These are phyloP conservation scores for Dendrolimus pini DNA, from an alignment of 2,888 invertebrate species.

Conservation along the genomic window DNA sequence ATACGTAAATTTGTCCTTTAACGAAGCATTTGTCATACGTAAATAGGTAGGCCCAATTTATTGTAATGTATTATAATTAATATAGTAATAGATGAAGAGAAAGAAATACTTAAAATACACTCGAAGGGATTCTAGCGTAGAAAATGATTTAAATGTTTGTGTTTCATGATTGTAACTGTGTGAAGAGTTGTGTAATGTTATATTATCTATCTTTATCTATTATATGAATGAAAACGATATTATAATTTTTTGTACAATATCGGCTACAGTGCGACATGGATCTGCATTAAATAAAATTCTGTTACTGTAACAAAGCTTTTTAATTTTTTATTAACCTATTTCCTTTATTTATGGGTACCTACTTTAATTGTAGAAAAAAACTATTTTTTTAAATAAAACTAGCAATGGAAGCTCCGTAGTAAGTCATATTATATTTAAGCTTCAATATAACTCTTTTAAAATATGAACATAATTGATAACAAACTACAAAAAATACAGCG, in stretches of 20 bases:
- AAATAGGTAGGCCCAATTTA: conserved; percentile 75
- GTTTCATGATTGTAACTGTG: conserved; percentile 71
- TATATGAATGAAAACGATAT: conserved; percentile 57
- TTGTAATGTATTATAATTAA: conserved; percentile 68
- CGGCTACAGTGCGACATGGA: conserved; percentile 71
- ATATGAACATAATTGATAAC: no score
- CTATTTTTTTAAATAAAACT: no score
- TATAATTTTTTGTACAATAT: conserved; percentile 75
- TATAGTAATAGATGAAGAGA: conserved; percentile 59
- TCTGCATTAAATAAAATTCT: conserved; percentile 76
- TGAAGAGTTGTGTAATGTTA: conserved; percentile 68
- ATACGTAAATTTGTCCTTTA: conserved; percentile 64
- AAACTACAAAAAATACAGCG: no score
- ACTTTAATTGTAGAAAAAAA: no score
- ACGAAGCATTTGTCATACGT: conserved; percentile 71
- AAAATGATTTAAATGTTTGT: conserved; percentile 67
- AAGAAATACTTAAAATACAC: conserved; percentile 62
- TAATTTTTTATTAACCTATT: conserved; percentile 30
- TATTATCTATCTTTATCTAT: conserved; percentile 56
- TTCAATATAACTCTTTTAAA: no score
- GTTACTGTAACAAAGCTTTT: conserved; percentile 53
- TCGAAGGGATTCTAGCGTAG: conserved; percentile 60
- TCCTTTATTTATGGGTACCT: no score
- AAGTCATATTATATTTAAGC: no score
- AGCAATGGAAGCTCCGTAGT: no score